phyloP scores from a whole-genome alignment of 2,113 vertebrate genomes.

The Syngnathus typhle region DNA sequence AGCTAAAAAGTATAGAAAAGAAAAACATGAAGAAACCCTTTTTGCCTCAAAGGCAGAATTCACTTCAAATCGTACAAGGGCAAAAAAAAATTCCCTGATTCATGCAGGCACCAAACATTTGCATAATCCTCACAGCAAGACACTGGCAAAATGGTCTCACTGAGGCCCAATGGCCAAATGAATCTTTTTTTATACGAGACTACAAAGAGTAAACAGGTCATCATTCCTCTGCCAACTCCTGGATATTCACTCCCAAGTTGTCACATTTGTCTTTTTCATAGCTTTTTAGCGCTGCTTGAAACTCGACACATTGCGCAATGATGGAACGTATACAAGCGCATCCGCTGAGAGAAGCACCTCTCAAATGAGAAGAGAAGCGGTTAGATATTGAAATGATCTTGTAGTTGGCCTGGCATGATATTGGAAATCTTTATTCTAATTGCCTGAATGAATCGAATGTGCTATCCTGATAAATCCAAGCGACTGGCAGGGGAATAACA shows the following conservation, averaged over 20 bases:
- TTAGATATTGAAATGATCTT: slow-evolving; percentile 64
- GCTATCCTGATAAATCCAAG: slow-evolving; percentile 58
- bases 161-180: neutral
- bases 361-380: slow-evolving; percentile 49
- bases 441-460: slow-evolving; percentile 65
- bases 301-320: slow-evolving; percentile 56
- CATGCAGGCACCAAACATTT: slow-evolving; percentile 36
- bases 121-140: slow-evolving; percentile 43
- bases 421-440: slow-evolving; percentile 70
- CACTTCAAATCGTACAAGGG: slow-evolving; percentile 37
- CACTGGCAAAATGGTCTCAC: neutral
- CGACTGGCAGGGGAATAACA: slow-evolving; percentile 49
- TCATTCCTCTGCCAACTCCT: slow-evolving; percentile 30
- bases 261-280: slow-evolving; percentile 56
- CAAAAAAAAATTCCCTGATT: slow-evolving; percentile 39
- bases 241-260: slow-evolving; percentile 50
- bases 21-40: slow-evolving; percentile 39
- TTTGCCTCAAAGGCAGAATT: slow-evolving; percentile 52
- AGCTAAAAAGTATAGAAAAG: slow-evolving; percentile 39
- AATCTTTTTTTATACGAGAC: slow-evolving; percentile 23
- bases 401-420: slow-evolving; percentile 53
- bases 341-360: slow-evolving; percentile 47
- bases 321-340: slow-evolving; percentile 60
- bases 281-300: slow-evolving; percentile 51
- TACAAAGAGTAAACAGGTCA: slow-evolving; percentile 53